Conservation (phyloP, 2,113 vertebrate genomes). For the Zeus faber region DNA sequence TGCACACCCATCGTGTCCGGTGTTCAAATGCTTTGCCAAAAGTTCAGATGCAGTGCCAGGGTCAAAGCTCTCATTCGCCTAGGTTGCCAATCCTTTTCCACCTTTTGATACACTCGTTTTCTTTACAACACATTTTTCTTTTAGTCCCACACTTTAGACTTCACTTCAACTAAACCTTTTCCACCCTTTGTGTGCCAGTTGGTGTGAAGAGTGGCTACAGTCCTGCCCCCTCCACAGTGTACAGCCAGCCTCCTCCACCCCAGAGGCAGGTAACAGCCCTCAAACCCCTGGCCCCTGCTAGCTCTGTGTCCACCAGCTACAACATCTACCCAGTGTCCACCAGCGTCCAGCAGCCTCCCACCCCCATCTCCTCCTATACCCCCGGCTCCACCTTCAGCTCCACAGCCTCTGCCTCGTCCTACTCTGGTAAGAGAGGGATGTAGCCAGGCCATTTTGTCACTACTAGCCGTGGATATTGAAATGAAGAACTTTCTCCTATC, state of each 20-base stretch:
- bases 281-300: constrained; percentile 59
- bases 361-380: constrained; percentile 68
- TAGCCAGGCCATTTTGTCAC: background rate
- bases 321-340: constrained; percentile 67
- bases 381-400: constrained; percentile 68
- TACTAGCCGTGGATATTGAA: no score
- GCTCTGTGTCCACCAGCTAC: constrained; percentile 66
- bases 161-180: no score
- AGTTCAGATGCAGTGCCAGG: no score
- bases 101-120: background rate
- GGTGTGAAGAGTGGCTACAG: constrained; percentile 69
- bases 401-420: constrained; percentile 59
- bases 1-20: no score
- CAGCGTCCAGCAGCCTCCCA: constrained; percentile 62
- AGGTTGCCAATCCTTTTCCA: no score
- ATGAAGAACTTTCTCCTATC: no score
- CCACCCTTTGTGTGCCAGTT: constrained; percentile 25
- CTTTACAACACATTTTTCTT: no score
- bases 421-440: constrained; percentile 60
- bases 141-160: background rate
- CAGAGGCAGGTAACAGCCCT: constrained; percentile 67
- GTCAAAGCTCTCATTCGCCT: no score
- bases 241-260: constrained; percentile 66
- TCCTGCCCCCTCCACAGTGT: constrained; percentile 54
- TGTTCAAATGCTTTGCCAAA: no score